Conservation (phyloP, 23 tunicate species). For the Styela clava region DNA sequence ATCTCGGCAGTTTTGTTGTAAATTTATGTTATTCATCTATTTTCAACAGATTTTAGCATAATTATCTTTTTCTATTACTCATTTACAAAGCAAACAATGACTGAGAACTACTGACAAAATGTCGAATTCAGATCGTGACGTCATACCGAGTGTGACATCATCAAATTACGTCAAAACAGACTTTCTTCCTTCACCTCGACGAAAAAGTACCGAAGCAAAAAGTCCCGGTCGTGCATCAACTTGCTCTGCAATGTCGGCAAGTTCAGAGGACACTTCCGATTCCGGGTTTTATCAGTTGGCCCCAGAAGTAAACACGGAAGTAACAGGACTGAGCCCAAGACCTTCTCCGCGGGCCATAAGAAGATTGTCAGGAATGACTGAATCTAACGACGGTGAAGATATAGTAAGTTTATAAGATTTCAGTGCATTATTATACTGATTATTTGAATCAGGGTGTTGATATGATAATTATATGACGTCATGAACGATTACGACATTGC, state of each 20-base stretch:
- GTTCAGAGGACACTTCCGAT: conserved; percentile 22
- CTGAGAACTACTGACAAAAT: neutral
- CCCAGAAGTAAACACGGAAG: conserved; percentile 2
- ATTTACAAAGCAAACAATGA: no score
- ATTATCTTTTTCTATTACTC: no score
- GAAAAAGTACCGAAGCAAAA: neutral
- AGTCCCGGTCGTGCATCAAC: conserved; percentile 5
- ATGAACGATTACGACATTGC: no score
- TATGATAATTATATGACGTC: no score
- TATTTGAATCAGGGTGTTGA: neutral
- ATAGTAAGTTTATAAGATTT: conserved; percentile 18
- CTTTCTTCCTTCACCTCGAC: neutral
- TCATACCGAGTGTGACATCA: neutral
- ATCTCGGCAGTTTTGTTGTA: no score
- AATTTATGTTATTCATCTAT: no score
- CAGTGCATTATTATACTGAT: neutral
- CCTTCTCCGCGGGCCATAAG: conserved; percentile 12
- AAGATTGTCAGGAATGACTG: conserved; percentile 16
- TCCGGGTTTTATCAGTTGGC: conserved; percentile 20
- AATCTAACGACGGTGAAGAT: conserved; percentile 26
- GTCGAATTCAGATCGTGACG: neutral
- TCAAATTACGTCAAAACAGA: neutral
- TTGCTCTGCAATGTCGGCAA: conserved; percentile 21
- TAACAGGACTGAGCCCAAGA: neutral
- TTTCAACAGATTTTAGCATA: no score